A percentile compares a stretch with the other conserved stretches of the same genome.
phyloP scores from a whole-genome alignment of 2,797 vertebrate genomes.

The Lacerta viridis region DNA sequence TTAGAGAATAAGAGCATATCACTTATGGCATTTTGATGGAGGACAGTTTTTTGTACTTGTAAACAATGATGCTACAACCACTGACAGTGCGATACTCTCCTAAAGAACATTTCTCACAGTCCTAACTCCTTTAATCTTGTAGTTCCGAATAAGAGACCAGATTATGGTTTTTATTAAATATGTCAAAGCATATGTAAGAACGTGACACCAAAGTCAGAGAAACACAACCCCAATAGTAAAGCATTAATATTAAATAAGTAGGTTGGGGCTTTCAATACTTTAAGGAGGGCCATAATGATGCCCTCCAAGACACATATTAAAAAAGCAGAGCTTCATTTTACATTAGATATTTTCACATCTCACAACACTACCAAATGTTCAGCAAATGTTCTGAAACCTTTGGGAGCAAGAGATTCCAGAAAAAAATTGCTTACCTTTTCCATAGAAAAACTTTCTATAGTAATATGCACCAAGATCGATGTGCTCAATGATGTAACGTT shows the following conservation, averaged over 20 bases:
- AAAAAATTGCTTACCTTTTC: conserved; percentile 88
- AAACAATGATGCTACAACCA: neutral
- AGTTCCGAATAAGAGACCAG: neutral
- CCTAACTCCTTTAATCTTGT: neutral
- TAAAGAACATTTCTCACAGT: neutral
- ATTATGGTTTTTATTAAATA: neutral
- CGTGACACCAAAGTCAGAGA: neutral
- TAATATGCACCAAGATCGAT: conserved; percentile 98
- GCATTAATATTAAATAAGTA: neutral
- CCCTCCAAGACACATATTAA: neutral
- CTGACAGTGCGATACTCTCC: neutral
- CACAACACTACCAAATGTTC: conserved; percentile 6
- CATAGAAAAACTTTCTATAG: conserved; percentile 97
- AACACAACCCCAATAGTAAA: neutral
- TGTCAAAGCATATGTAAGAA: neutral
- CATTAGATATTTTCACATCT: neutral
- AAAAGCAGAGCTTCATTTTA: conserved; percentile 8
- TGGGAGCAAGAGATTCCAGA: neutral
- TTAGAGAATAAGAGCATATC: neutral
- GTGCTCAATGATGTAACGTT: conserved; percentile 98
- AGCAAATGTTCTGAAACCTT: conserved; percentile 5
- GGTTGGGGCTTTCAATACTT: neutral
- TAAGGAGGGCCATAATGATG: neutral
- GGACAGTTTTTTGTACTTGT: neutral
- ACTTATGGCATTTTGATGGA: neutral